A percentile compares a stretch with the other conserved stretches of the same genome.
Conservation (phyloP, 2,113 vertebrate genomes). For the Halcyon malimbica region DNA sequence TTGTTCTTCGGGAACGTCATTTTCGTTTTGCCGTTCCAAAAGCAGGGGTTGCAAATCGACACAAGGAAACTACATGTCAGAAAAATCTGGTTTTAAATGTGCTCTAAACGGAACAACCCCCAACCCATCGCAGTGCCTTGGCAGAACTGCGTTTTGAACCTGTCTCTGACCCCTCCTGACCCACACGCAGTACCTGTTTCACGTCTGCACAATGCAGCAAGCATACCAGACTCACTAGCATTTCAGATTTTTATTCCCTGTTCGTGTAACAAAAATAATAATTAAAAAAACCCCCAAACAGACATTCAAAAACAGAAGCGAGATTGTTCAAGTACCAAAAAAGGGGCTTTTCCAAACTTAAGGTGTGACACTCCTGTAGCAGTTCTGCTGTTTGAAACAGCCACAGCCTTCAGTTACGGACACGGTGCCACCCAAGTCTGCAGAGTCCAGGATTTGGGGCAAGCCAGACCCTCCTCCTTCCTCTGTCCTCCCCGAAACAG, state of each 20-base stretch:
- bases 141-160: conserved; percentile 35
- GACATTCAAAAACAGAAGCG: conserved; percentile 58
- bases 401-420: background rate
- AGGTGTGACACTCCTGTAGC: conserved; percentile 18
- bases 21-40: background rate
- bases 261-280: conserved; percentile 47
- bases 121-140: background rate
- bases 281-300: conserved; percentile 28
- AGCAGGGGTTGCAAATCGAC: conserved; percentile 28
- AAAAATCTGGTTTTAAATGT: conserved; percentile 2
- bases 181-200: conserved; percentile 45
- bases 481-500: background rate
- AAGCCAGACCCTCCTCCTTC: background rate
- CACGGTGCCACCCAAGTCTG: background rate
- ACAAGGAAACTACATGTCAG: background rate
- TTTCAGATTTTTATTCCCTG: conserved; percentile 67
- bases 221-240: conserved; percentile 63
- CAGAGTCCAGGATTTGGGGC: background rate
- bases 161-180: background rate
- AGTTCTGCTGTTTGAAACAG: conserved; percentile 34
- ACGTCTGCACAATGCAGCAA: conserved; percentile 64
- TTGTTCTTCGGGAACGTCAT: background rate
- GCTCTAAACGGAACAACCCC: conserved; percentile 19
- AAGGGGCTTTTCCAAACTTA: conserved; percentile 62
- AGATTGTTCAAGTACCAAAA: conserved; percentile 77